Base-by-base conservation (phyloP, 2,797 vertebrate genomes). In the Champsocephalus gunnari region DNA sequence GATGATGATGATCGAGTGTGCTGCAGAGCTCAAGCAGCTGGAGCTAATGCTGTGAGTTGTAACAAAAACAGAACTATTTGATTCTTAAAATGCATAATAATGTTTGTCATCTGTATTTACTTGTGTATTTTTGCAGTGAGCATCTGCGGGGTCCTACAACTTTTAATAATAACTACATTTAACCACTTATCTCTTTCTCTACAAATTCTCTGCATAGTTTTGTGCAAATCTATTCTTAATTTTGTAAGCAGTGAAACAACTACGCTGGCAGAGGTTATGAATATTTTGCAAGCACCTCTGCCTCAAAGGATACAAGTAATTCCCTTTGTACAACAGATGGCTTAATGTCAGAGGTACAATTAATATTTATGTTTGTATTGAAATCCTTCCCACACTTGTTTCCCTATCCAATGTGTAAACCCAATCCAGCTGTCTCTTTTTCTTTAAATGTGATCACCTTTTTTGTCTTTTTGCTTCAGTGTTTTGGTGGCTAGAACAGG, bases 361-460 rank as follows among this genome's bases (percentile, higher is more conserved):
- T 75, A 16, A 64, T n/a, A 73, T 71, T 75, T 66, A 19, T 73
- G 77, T 78, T 75, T 47, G 69, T 57, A 74, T 77, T 79, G 54
- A 72, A 62, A 71, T 61, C 16, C 87, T 62, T 56, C 80, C 70
- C 65, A 57, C 49, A 75, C 71, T 28, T 47, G 47, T 44, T 59
- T 79, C 57, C 69, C 54, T 54, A 28, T 66, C 16, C 28, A 59
- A 14, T 77, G 28, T 58, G 16, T 43, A 21, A 16, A 65, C n/a
- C 62, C 10, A 60, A 24, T 73, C 21, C 4, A 47, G 13, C 50
- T 53, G 2, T 55, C 45, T 74, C n/a, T 49, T 17, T 49, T 63
- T 10, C 49, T 24, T 41, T 41, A 21, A 69, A 44, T 45, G 38
- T 62, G 71, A 81, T 66, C 71, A 77, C 62, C 72, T 59, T 75